These are phyloP conservation scores for Drosophila saltans DNA, from an alignment of 1,140 invertebrate species.

Conservation along the genomic window DNA sequence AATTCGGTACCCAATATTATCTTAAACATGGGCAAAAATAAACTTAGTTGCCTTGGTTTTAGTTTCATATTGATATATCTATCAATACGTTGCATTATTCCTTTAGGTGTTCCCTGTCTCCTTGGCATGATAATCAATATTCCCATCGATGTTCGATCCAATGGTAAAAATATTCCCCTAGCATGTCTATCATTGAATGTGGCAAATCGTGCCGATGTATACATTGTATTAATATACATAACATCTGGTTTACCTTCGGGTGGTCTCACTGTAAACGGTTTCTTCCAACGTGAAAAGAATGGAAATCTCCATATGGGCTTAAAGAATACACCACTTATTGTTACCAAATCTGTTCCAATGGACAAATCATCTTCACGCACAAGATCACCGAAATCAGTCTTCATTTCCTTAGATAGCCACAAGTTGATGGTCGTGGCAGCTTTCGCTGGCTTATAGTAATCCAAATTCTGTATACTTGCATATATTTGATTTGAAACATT, in stretches of 20 bases:
- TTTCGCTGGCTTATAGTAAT: not conserved
- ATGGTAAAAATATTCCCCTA: conserved; percentile 5
- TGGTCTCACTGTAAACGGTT: not conserved
- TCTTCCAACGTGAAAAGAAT: conserved; percentile 6
- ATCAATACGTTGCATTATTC: not conserved
- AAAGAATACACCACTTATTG: not conserved
- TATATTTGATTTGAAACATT: too few species aligned
- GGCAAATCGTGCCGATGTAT: not conserved
- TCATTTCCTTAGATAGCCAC: not conserved
- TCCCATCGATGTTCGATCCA: not conserved
- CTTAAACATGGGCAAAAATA: conserved; percentile 2
- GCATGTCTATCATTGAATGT: not conserved
- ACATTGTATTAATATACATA: not conserved
- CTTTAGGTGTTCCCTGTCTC: too few species aligned
- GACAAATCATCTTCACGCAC: not conserved
- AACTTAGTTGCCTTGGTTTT: not conserved
- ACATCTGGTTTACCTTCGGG: not conserved
- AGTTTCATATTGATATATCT: not conserved
- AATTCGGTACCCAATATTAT: not conserved
- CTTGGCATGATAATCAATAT: not conserved
- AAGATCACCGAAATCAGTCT: not conserved
- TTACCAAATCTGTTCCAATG: not conserved
- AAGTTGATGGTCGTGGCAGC: not conserved
- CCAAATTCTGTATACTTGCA: not conserved
- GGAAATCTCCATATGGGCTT: not conserved